Evolutionary conservation across 2,113 vertebrate species (phyloP), one percentile per base, ranked within the genome.

Genomic region (Egretta garzetta): DNA sequence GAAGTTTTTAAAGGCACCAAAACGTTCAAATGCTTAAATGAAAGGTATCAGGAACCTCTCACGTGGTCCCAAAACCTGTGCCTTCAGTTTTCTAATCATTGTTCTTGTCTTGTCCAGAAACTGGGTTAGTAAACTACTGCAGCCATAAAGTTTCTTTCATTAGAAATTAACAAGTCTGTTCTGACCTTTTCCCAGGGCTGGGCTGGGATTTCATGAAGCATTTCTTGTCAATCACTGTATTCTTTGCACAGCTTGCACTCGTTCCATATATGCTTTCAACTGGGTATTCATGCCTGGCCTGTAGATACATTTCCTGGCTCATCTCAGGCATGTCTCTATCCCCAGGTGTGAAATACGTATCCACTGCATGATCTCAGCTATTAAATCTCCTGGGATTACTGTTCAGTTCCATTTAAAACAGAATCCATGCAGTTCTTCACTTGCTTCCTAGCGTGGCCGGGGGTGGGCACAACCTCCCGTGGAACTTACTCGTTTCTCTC

Each of bases 271-370:
- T 59, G 59, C 85, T 93, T 95, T 92, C 94, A 94, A 77, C 71
- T 50, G 55, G 82, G 86, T 95, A 47, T 92, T 96, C 90, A 88
- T 86, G 92, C 85, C 88, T 92, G 81, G 90, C 93, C 95, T 94
- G 92, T 83, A 90, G 95, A 90, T 97, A 95, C 67, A 86, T 96
- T 97, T 97, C 79, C 93, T 96, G 90, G 90, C 92, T 95, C 95
- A 96, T 96, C 94, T 94, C 88, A 96, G 96, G 92, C 96, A 97
- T 86, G 90, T 94, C 67, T 93, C 82, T 95, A 92, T 92, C 79
- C 79, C 67, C 93, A 97, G 92, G 93, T 97, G 96, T 90, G 95
- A 97, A 95, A 93, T 83, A 95, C 33, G 55, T 86, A 96, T 90
- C 79, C 55, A 80, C 24, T 76, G 41, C 85, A 74, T 95, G 95